Evolutionary conservation across 2,797 vertebrate genomes (phyloP), one percentile per base, ranked within the genome.

Genomic region (Micrastur ruficollis): DNA sequence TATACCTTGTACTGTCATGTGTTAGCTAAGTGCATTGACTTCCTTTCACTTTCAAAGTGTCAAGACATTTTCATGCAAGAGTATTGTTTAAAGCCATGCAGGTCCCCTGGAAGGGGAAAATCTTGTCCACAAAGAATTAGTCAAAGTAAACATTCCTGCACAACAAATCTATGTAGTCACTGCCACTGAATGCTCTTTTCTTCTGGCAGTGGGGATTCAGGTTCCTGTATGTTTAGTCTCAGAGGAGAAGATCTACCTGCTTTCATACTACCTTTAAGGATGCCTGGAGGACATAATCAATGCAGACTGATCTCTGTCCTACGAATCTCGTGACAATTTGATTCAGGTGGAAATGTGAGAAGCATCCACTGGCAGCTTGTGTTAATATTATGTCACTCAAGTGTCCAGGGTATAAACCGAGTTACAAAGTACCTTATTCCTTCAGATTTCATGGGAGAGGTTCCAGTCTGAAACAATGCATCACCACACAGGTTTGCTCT

Each of bases 81-180:
- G 58, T 52, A 49, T 67, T 46, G 68, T 81, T 94, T 96, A 86
- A 75, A 91, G 90, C 78, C 75, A 79, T 61, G 62, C 90, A 86
- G 65, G 34, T 56, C 89, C 92, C 58, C 81, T 59, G 52, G 62
- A 63, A 68, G 16, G 52, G 50, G 17, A 89, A 67, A 92, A 72
- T 81, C 75, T 90, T 73, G 75, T 32, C 91, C 91, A 82, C 47
- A 95, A 90, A 90, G 34, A 97, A 93, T 86, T 78, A 90, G 90
- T 92, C 93, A 75, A 87, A 95, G 82, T 52, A 93, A 97, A 91
- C 66, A 66, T 97, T 94, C 86, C 81, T 92, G 74, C 66, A 95
- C 84, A 96, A 94, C 61, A 83, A 97, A 93, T 75, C 38, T 73
- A 86, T 78, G 63, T 85, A 96, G 93, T 95, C 72, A 82, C 67